Percentiles rank a stretch among this genome's conserved stretches.
Conservation (phyloP, 1,140 invertebrate genomes). For the Hormaphis cornu region DNA sequence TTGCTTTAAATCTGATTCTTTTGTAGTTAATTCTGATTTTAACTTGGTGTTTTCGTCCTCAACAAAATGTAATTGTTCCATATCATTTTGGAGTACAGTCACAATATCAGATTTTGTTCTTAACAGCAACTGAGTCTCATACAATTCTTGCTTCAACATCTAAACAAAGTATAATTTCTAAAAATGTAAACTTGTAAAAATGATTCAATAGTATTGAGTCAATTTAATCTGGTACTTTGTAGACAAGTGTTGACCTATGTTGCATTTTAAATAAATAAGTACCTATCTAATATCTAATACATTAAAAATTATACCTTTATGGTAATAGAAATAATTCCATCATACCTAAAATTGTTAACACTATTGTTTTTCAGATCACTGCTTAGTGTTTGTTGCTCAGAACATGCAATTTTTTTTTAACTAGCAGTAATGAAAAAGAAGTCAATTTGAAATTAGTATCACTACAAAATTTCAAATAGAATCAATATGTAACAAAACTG, state of each 20-base stretch:
- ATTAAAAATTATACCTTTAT: not conserved
- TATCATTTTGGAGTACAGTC: slow-evolving; percentile 13
- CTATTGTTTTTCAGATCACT: no score
- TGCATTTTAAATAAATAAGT: not conserved
- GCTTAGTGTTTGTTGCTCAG: no score
- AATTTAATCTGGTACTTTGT: not conserved
- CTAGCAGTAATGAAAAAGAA: no score
- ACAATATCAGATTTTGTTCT: slow-evolving; percentile 10
- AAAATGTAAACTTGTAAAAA: no score
- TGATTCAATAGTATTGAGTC: not conserved
- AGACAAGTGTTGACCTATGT: not conserved
- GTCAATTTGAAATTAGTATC: no score
- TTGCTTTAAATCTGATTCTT: slow-evolving; percentile 25
- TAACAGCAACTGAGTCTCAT: slow-evolving; percentile 11
- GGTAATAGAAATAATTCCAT: not conserved
- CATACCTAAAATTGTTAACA: no score
- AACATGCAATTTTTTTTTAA: no score
- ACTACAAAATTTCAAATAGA: no score
- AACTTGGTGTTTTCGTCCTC: slow-evolving; percentile 17
- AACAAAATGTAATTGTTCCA: slow-evolving; percentile 2
- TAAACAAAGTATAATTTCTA: not conserved
- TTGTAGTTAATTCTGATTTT: slow-evolving; percentile 2
- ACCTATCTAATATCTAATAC: not conserved
- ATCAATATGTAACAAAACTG: no score
- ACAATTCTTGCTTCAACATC: slow-evolving; percentile 16